A percentile compares a stretch with the other conserved stretches of the same genome.
phyloP scores from a whole-genome alignment of 2,113 vertebrate species.

The Ornithorhynchus anatinus region DNA sequence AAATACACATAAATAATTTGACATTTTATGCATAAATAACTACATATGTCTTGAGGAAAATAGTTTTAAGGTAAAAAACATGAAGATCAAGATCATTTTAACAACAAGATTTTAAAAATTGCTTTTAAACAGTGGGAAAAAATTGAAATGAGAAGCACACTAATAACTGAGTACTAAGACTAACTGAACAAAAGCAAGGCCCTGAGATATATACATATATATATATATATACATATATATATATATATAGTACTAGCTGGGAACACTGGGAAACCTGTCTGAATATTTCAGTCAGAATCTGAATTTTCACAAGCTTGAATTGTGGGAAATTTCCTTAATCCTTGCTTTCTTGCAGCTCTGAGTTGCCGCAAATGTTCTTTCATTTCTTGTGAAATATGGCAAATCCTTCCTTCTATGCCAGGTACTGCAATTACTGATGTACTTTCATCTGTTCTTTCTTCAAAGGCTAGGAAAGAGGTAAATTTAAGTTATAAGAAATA shows the following conservation, averaged over 20 bases:
- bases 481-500: background rate
- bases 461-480: slow-evolving; percentile 21
- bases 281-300: slow-evolving; percentile 2
- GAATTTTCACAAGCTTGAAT: slow-evolving; percentile 7
- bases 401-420: slow-evolving; percentile 49
- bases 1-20: too few species aligned
- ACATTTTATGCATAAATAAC: too few species aligned
- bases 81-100: slow-evolving; percentile 1
- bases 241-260: too few species aligned
- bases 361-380: slow-evolving; percentile 37
- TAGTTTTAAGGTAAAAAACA: background rate
- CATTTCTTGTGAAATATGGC: slow-evolving; percentile 48
- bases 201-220: too few species aligned
- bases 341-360: slow-evolving; percentile 3
- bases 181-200: slow-evolving; percentile 7
- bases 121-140: too few species aligned
- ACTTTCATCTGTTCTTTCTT: slow-evolving; percentile 34
- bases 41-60: too few species aligned
- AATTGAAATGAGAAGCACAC: background rate
- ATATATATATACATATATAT: too few species aligned
- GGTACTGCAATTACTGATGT: slow-evolving; percentile 27
- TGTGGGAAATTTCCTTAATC: background rate
- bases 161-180: background rate
- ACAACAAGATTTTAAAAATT: too few species aligned
- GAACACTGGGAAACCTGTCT: too few species aligned